Base-by-base conservation (phyloP, 1,140 invertebrate genomes). In the Drosophila carrolli region DNA sequence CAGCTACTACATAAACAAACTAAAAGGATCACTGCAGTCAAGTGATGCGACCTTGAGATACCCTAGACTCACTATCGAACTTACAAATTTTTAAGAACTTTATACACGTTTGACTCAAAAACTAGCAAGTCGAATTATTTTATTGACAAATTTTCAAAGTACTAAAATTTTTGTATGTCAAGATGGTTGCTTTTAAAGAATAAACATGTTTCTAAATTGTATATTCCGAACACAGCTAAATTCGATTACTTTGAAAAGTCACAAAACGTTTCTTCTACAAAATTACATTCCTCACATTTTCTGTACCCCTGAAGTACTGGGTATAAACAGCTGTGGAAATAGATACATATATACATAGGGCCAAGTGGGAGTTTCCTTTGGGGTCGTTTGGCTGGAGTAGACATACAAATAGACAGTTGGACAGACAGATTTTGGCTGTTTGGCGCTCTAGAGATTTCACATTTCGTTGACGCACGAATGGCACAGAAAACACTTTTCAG, bases 401-500 rank as follows among this genome's bases (percentile, higher is more conserved):
- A 63, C 14, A 13, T 50, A 37, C 37, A 67, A 32, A 46, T 46
- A 13, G 63, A 37, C 37, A 67, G 35, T 57, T 46, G 47, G 37
- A 61, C 27, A 43, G 59, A 46, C 35, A 27, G 37, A 55, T 32
- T 62, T 56, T 47, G 47, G 46, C 46, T 35, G 56, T 38, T 50
- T 44, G 56, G 63, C 56, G 58, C 47, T 56, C 62, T 56, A 40
- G 67, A 71, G 60, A 63, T 65, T 71, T 65, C 60, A 63, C 55
- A 71, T 54, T 71, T 54, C 60, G 60, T 65, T 72, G 68, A 65
- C 67, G 67, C 58, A 66, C 19, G 38, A 48, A 53, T 37, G 38
- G 38, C 46, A 60, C 29, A 14, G 35, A 63, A 63, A 75, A 74
- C 72, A 75, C 58, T 75, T 74, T 74, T 40, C 58, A 48, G 47